Base-by-base conservation (phyloP, 1,140 invertebrate species). In the Belonocnema kinseyi region DNA sequence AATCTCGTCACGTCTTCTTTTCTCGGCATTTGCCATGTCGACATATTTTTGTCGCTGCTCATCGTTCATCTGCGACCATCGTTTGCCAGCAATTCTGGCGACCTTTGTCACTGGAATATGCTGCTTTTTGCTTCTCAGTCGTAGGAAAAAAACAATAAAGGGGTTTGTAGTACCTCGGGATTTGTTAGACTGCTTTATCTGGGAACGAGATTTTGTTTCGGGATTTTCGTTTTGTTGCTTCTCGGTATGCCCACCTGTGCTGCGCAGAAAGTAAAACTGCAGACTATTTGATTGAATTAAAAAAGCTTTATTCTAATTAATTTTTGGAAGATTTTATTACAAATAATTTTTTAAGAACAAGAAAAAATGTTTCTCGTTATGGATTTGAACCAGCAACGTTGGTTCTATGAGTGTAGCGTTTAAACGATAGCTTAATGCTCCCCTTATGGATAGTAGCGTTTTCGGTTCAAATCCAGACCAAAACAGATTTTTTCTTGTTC, bases 21-120 rank as follows among this genome's bases (percentile, higher is more conserved):
- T 91, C 50, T 90, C 90, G 5, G 79, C 85, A 11, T 86, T 84
- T 0, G 90, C 90, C 0, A 91, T 53, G 12, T 90, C 86, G 7
- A 91, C 80, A 26, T 91, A 91, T 58, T 90, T 91, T 51, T 86
- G 81, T 50, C 87, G 86, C 51, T 90, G 85, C 5, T 87, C 80
- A 0, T 72, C 46, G 0, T 77, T 83, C 86, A 91, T 89, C 40
- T 71, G 76, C 0, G 83, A 21, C 90, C 90, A 91, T 8, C 84
- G 72, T 80, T 87, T 87, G 0, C 90, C 90, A 5, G 90, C 90
- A 0, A 86, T 71, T 8, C 84, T 72, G 1, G 90, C 90, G n/a
- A 91, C 76, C 13, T 84, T 85, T 0, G 89, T 86, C 7, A 91
- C 87, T 0, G 40, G 85, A 7, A 86, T 80, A 1, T 80, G 83